Evolutionary conservation across 1,140 invertebrate species (phyloP).

Genomic region (Bombyx mori): ASM3026992v2 NC_085113.1:1554501-1555000

Average conservation of each 20-base stretch:
- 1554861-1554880: background rate
- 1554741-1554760: slow-evolving; percentile 20
- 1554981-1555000: slow-evolving; percentile 38
- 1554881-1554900: slow-evolving; percentile 17
- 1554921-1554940: slow-evolving; percentile 25
- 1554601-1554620: slow-evolving; percentile 96
- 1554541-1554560: slow-evolving; percentile 94
- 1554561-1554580: slow-evolving; percentile 97
- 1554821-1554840: slow-evolving; percentile 54
- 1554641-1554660: slow-evolving; percentile 75
- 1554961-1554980: slow-evolving; percentile 21
- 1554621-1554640: slow-evolving; percentile 86
- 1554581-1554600: slow-evolving; percentile 96
- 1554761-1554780: slow-evolving; percentile 28
- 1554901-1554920: slow-evolving; percentile 33
- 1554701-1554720: slow-evolving; percentile 65
- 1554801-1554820: slow-evolving; percentile 28
- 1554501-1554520: slow-evolving; percentile 97
- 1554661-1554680: slow-evolving; percentile 72
- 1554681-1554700: slow-evolving; percentile 76
- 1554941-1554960: slow-evolving; percentile 37
- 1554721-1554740: slow-evolving; percentile 50
- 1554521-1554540: slow-evolving; percentile 93
- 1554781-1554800: slow-evolving; percentile 10
- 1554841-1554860: slow-evolving; percentile 20